Percentiles rank a stretch among this genome's conserved stretches.
phyloP scores from a whole-genome alignment of 2,888 invertebrate species.

The Rhogogaster chlorosoma region DNA sequence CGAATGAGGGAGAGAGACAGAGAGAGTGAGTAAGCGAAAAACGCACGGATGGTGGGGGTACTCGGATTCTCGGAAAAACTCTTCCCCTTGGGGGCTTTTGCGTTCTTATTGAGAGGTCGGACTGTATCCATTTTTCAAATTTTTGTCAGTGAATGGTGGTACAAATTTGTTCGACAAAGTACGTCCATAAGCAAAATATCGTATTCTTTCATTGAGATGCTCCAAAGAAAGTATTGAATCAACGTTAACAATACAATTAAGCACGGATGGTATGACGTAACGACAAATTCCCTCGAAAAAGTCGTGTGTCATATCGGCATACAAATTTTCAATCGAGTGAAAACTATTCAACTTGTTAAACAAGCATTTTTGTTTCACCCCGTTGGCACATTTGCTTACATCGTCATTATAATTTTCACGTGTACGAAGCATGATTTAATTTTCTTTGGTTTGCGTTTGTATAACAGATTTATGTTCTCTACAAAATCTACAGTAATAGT shows the following conservation, averaged over 20 bases:
- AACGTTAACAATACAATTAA: conserved; percentile 8
- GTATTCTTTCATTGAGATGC: conserved; percentile 47
- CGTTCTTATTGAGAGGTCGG: too few relatives aligned
- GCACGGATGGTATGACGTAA: conserved; percentile 27
- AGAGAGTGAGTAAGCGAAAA: too few relatives aligned
- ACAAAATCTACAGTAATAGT: background rate
- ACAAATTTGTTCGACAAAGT: conserved; percentile 40
- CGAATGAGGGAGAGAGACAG: too few relatives aligned
- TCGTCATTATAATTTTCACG: background rate
- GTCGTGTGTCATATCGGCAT: conserved; percentile 50
- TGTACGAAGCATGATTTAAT: background rate
- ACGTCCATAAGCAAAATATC: conserved; percentile 49
- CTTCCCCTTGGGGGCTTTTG: too few relatives aligned
- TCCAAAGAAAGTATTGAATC: conserved; percentile 14
- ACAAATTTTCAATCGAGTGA: background rate
- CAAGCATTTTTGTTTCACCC: conserved; percentile 39
- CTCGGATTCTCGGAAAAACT: too few relatives aligned
- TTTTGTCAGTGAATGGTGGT: conserved; percentile 6
- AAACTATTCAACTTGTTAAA: background rate
- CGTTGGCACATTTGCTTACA: background rate
- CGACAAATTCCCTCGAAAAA: conserved; percentile 45
- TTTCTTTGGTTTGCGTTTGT: background rate
- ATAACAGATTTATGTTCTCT: background rate
- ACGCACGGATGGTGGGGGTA: too few relatives aligned
- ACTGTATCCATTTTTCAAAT: background rate